Evolutionary conservation across 2,888 invertebrate species (phyloP).

Genomic region (Chrysomela aeneicollis): DNA sequence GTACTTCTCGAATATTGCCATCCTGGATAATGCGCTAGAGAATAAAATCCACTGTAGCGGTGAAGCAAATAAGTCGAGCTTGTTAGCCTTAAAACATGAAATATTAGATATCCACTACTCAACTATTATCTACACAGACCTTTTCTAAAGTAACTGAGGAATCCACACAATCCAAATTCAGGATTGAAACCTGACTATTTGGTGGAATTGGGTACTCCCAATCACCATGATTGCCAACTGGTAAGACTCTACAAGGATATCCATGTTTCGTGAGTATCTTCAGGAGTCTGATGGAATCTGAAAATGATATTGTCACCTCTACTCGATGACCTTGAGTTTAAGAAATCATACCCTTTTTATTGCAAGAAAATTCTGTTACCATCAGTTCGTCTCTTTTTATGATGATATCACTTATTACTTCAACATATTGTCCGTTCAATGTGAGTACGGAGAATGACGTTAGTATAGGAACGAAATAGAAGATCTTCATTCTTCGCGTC

Average conservation of each 20-base stretch:
- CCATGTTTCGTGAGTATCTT: constrained; percentile 39
- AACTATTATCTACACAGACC: constrained; percentile 47
- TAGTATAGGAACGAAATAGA: neutral
- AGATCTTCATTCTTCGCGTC: neutral
- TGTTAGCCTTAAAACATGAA: constrained; percentile 57
- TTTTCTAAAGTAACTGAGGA: constrained; percentile 53
- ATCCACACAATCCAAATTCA: constrained; percentile 60
- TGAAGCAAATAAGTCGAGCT: constrained; percentile 61
- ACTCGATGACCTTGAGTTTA: neutral
- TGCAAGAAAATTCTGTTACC: constrained; percentile 44
- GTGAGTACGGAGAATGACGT: neutral
- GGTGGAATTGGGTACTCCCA: constrained; percentile 39
- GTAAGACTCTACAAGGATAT: constrained; percentile 33
- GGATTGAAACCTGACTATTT: constrained; percentile 57
- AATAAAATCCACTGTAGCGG: constrained; percentile 65
- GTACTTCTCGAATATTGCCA: constrained; percentile 26
- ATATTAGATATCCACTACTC: neutral
- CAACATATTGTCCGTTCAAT: constrained; percentile 1
- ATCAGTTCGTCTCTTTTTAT: constrained; percentile 6
- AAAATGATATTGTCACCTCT: constrained; percentile 24
- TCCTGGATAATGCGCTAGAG: constrained; percentile 18
- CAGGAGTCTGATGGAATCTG: constrained; percentile 40
- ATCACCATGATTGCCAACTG: constrained; percentile 24
- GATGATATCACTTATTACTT: constrained; percentile 17
- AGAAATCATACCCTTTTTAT: constrained; percentile 40